Conservation (phyloP, 1,140 invertebrate species). For the Achatina immaculata region DNA sequence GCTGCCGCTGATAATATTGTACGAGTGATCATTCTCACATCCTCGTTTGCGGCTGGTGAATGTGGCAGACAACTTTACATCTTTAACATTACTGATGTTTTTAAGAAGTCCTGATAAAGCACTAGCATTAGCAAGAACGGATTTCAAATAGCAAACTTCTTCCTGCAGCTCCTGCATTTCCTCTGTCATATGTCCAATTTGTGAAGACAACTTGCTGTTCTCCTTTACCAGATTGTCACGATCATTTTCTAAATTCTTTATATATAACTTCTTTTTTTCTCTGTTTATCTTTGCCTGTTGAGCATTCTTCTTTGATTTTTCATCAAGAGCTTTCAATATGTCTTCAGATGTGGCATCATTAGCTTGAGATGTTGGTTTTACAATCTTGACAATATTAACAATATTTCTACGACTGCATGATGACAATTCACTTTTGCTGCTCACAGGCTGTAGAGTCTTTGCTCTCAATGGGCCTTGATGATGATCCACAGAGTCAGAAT, state of each 20-base stretch:
- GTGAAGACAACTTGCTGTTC: constrained; percentile 50
- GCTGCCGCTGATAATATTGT: constrained; percentile 31
- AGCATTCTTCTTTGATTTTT: constrained; percentile 65
- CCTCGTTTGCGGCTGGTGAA: constrained; percentile 47
- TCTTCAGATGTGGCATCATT: not conserved
- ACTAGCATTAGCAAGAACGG: constrained; percentile 66
- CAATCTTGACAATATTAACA: constrained; percentile 15
- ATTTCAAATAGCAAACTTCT: constrained; percentile 64
- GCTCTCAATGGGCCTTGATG: not conserved
- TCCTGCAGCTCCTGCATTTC: constrained; percentile 50
- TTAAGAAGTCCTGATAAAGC: constrained; percentile 58
- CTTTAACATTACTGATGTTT: constrained; percentile 61
- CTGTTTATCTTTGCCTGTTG: constrained; percentile 64
- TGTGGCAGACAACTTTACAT: constrained; percentile 56
- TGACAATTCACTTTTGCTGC: not conserved
- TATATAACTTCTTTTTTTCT: constrained; percentile 66
- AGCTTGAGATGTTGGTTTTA: not conserved
- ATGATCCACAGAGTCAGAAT: not conserved
- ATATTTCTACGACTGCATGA: not conserved
- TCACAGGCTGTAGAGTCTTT: not conserved
- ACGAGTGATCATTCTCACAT: constrained; percentile 55
- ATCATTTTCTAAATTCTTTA: constrained; percentile 59
- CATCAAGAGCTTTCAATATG: constrained; percentile 52
- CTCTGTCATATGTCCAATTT: constrained; percentile 40
- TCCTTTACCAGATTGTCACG: constrained; percentile 50